Evolutionary conservation across 2,113 vertebrate species (phyloP).

Genomic region (Psilopsiagon aurifrons): DNA sequence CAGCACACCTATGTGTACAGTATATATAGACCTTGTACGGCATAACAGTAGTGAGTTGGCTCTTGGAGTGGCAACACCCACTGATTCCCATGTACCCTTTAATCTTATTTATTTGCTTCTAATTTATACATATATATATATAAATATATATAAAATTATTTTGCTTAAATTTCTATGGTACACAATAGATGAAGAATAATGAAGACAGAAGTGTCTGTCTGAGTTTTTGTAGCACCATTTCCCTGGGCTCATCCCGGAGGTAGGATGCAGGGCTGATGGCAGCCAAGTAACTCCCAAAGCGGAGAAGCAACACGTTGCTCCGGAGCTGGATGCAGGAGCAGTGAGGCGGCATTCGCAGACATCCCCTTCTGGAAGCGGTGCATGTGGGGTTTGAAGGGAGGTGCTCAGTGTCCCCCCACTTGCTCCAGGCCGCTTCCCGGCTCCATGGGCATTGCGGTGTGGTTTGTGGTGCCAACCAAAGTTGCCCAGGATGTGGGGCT

Average conservation of each 20-base stretch:
- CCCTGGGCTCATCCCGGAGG: neutral
- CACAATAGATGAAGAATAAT: constrained; percentile 67
- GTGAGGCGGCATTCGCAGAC: neutral
- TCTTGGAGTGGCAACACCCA: neutral
- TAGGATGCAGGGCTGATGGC: neutral
- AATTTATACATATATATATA: constrained; percentile 70
- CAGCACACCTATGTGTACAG: neutral
- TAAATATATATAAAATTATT: constrained; percentile 75
- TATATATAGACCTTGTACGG: neutral
- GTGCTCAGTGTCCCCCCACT: fast-evolving
- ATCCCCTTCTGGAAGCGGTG: fast-evolving
- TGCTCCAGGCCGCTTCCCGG: neutral
- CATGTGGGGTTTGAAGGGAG: neutral
- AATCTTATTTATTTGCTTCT: constrained; percentile 72
- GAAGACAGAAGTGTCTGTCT: constrained; percentile 70
- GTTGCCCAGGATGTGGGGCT: neutral
- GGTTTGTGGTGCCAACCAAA: neutral
- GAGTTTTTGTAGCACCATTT: constrained; percentile 48
- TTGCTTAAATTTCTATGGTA: constrained; percentile 80
- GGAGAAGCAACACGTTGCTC: neutral
- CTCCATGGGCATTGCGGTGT: neutral
- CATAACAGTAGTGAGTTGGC: neutral
- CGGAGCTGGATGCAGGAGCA: neutral
- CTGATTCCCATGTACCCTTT: neutral
- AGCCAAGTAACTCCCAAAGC: neutral